A percentile compares a stretch with the other conserved stretches of the same genome.
Conservation (phyloP, 2,888 invertebrate species). For the Pachycephus smyrnensis region DNA sequence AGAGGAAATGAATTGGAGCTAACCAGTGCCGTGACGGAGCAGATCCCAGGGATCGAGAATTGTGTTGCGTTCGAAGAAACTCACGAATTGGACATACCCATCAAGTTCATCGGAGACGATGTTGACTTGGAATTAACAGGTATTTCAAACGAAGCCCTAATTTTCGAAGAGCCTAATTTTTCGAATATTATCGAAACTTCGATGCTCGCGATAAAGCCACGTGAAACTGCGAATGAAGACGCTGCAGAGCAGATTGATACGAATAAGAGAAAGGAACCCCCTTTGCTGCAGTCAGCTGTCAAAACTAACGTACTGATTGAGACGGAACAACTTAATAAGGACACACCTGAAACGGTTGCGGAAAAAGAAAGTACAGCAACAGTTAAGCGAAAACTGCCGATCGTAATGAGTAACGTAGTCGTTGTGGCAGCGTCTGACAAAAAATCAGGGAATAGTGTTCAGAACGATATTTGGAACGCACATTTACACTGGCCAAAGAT, state of each 20-base stretch:
- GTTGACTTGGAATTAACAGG: conserved; percentile 6
- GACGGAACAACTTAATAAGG: background rate
- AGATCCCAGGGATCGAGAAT: conserved; percentile 3
- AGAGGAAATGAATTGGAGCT: conserved; percentile 3
- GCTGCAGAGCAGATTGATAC: background rate
- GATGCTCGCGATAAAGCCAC: background rate
- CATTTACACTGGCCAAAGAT: no score
- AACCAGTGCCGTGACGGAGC: background rate
- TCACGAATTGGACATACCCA: background rate
- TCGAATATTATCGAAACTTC: conserved; percentile 3
- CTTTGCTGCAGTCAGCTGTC: background rate
- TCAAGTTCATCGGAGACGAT: background rate
- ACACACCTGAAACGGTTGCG: background rate
- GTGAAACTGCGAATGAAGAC: background rate
- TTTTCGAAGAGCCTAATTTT: conserved; percentile 7
- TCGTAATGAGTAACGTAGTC: conserved; percentile 2
- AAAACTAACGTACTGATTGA: background rate
- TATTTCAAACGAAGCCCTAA: conserved; percentile 5
- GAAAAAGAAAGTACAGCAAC: no score
- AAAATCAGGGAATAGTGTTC: background rate
- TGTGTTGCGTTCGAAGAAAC: background rate
- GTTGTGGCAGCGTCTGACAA: background rate
- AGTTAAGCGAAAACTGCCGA: background rate
- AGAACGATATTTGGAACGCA: no score
- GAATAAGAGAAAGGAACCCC: background rate